A percentile compares a stretch with the other conserved stretches of the same genome.
Conservation (phyloP, 2,113 vertebrate species). For the Microcebus lehilahytsara region DNA sequence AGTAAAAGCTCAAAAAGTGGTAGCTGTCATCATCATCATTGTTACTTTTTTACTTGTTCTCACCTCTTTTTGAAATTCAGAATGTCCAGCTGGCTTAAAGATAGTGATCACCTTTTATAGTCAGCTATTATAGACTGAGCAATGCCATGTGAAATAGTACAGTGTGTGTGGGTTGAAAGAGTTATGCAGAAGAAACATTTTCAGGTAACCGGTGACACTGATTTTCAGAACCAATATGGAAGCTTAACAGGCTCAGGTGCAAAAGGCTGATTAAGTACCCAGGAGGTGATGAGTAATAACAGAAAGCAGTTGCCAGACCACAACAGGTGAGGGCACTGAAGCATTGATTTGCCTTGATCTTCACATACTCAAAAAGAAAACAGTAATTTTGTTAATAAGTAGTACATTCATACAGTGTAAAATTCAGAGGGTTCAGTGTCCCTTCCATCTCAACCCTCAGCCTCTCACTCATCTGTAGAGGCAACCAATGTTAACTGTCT, state of each 20-base stretch:
- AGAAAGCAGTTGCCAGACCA: background rate
- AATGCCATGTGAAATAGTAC: background rate
- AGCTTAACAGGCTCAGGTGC: background rate
- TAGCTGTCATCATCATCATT: background rate
- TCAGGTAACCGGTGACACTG: background rate
- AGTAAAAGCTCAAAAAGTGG: background rate
- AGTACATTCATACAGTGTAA: background rate
- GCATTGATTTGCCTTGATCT: background rate
- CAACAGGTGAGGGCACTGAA: background rate
- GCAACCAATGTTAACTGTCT: background rate
- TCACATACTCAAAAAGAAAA: background rate
- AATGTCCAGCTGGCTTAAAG: background rate
- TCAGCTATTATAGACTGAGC: background rate
- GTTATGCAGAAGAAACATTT: background rate
- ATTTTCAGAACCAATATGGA: background rate
- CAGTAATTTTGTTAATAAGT: background rate
- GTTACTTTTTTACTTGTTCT: background rate
- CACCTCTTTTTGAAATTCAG: constrained; percentile 22
- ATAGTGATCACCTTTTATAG: background rate
- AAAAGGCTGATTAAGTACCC: background rate
- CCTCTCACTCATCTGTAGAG: background rate
- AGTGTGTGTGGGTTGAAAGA: background rate
- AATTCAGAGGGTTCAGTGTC: background rate
- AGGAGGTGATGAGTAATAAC: background rate
- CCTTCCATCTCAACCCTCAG: background rate